phyloP scores from a whole-genome alignment of 2,888 invertebrate species.

The Neuroscelio doddi region DNA sequence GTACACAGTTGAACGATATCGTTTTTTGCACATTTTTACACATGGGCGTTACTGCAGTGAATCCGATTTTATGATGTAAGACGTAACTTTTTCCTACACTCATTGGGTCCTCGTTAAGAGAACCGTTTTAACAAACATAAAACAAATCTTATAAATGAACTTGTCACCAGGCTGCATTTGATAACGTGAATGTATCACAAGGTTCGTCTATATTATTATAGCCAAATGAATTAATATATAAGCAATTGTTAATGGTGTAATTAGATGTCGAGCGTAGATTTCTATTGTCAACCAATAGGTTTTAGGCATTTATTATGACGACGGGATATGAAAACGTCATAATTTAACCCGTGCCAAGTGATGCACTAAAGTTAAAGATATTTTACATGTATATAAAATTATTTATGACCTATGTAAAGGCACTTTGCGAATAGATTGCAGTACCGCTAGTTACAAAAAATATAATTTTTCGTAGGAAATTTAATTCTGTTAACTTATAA shows the following conservation, averaged over 20 bases:
- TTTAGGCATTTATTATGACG: conserved; percentile 5
- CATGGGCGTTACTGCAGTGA: conserved; percentile 12
- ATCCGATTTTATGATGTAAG: conserved; percentile 29
- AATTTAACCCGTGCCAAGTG: conserved; percentile 60
- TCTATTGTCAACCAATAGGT: conserved; percentile 6
- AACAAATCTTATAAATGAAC: too few relatives aligned
- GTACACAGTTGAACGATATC: conserved; percentile 53
- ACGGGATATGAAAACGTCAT: conserved; percentile 4
- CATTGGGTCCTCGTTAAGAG: not conserved
- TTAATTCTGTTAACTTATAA: too few relatives aligned
- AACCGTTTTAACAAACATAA: not conserved
- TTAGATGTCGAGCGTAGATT: conserved; percentile 10
- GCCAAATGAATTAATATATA: conserved; percentile 4
- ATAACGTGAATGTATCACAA: not conserved
- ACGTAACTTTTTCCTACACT: conserved; percentile 22
- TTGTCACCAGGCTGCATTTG: conserved; percentile 1
- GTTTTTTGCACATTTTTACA: conserved; percentile 65
- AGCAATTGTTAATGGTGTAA: conserved; percentile 4
- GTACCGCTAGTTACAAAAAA: too few relatives aligned
- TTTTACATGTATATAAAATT: not conserved
- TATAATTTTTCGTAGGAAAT: too few relatives aligned
- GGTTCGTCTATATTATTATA: not conserved
- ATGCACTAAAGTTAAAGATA: conserved; percentile 52
- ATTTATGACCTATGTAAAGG: too few relatives aligned
- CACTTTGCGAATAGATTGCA: too few relatives aligned